Percentiles rank a stretch among this genome's conserved stretches.
These are phyloP conservation scores for Melikaiella ostensackeni DNA, from an alignment of 2,888 invertebrate genomes.

Conservation along the genomic window DNA sequence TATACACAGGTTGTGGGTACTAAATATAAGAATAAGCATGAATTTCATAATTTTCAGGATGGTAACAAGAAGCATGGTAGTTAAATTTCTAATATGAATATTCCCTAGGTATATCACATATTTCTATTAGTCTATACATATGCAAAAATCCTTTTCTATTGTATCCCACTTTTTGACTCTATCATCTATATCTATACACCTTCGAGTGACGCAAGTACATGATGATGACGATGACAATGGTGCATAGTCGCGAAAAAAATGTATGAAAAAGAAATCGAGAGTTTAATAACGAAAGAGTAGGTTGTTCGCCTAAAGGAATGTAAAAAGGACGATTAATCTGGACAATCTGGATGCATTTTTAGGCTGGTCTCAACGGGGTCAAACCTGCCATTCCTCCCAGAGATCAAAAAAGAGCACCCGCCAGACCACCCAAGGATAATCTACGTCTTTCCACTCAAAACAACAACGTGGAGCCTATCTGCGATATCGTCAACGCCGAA, in stretches of 20 bases:
- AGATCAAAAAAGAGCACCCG: conserved; percentile 84
- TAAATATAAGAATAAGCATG: conserved; percentile 17
- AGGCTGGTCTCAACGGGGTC: conserved; percentile 74
- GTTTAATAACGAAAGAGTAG: conserved; percentile 34
- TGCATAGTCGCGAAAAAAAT: conserved; percentile 11
- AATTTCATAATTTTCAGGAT: conserved; percentile 15
- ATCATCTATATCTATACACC: conserved; percentile 41
- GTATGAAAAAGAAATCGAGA: conserved; percentile 20
- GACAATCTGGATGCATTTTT: conserved; percentile 63
- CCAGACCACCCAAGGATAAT: conserved; percentile 82
- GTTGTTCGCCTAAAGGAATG: conserved; percentile 8
- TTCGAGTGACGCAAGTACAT: conserved; percentile 41
- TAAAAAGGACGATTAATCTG: conserved; percentile 54
- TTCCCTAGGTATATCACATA: not conserved
- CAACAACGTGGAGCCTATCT: conserved; percentile 76
- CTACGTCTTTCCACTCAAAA: conserved; percentile 79
- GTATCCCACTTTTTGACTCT: conserved; percentile 40
- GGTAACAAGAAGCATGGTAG: not conserved
- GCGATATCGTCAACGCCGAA: conserved; percentile 77
- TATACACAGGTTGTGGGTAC: conserved; percentile 14
- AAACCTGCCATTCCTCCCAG: conserved; percentile 83
- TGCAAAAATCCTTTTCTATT: conserved; percentile 45
- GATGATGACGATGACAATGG: conserved; percentile 36
- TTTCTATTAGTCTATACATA: conserved; percentile 30
- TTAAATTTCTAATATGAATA: conserved; percentile 24